Percentiles rank a stretch among this genome's conserved stretches.
Conservation (phyloP, 2,888 invertebrate species). For the Leistus spinibarbis region DNA sequence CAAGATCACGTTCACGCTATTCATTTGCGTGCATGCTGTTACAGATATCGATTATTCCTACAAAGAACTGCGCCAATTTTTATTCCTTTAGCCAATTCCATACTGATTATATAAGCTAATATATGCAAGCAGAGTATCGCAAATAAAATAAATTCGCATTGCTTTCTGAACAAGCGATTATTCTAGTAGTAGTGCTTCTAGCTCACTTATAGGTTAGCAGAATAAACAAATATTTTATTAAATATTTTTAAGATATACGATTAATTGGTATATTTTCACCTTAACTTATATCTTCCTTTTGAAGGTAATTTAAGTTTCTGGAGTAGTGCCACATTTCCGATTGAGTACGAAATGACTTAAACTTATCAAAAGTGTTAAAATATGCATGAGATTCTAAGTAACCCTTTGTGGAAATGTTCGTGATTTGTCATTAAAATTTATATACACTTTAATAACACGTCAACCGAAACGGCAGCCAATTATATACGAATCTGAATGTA, state of each 20-base stretch:
- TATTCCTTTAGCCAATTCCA: background rate
- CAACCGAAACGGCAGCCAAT: background rate
- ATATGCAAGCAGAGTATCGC: no score
- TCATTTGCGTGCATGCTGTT: conserved; percentile 4
- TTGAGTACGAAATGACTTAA: no score
- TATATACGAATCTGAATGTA: background rate
- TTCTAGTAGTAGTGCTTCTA: no score
- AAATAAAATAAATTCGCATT: no score
- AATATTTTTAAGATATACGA: no score
- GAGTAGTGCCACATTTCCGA: background rate
- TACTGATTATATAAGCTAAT: no score
- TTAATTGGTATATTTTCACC: no score
- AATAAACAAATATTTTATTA: no score
- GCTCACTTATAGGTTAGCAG: no score
- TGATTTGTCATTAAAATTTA: background rate
- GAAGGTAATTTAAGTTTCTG: background rate
- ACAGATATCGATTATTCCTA: background rate
- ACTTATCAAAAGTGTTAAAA: background rate
- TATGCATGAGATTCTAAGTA: background rate
- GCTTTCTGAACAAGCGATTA: no score
- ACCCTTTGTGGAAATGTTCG: background rate
- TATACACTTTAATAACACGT: background rate
- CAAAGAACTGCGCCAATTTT: background rate
- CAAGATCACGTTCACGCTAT: background rate
- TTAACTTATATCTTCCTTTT: no score